These are phyloP conservation scores for Diploscapter pachys DNA, from an alignment of 1,140 invertebrate genomes.

Conservation along the genomic window DNA sequence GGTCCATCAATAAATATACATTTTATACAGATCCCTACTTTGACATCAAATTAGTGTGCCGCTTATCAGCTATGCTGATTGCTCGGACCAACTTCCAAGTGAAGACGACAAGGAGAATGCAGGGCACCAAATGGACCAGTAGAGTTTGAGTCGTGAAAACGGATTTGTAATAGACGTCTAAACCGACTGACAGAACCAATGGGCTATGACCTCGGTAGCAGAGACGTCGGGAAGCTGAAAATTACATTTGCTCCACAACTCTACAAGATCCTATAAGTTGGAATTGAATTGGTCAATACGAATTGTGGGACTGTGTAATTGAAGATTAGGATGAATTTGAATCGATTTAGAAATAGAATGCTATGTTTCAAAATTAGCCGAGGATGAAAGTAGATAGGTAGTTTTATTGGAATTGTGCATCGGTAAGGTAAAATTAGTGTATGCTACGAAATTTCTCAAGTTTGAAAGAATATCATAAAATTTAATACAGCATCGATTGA, in stretches of 20 bases:
- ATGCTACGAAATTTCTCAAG: background rate
- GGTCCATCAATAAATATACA: background rate
- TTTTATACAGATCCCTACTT: slow-evolving; percentile 19
- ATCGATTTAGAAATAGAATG: background rate
- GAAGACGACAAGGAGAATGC: slow-evolving; percentile 52
- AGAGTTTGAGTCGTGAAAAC: slow-evolving; percentile 52
- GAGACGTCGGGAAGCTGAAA: slow-evolving; percentile 45
- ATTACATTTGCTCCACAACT: background rate
- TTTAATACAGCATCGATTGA: background rate
- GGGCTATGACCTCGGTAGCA: slow-evolving; percentile 47
- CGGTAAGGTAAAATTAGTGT: background rate
- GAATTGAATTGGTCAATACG: background rate
- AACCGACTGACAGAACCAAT: slow-evolving; percentile 44
- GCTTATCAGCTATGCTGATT: slow-evolving; percentile 50
- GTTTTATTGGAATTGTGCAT: background rate
- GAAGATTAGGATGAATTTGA: background rate
- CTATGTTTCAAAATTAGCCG: background rate
- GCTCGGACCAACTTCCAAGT: slow-evolving; percentile 55
- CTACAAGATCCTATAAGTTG: background rate
- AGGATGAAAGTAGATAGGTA: background rate
- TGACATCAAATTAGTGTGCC: slow-evolving; percentile 48
- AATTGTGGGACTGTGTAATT: background rate
- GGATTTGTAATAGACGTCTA: slow-evolving; percentile 50
- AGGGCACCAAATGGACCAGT: slow-evolving; percentile 51
- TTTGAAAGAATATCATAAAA: background rate